phyloP scores from a whole-genome alignment of 2,113 vertebrate genomes.

The Scophthalmus maximus region DNA sequence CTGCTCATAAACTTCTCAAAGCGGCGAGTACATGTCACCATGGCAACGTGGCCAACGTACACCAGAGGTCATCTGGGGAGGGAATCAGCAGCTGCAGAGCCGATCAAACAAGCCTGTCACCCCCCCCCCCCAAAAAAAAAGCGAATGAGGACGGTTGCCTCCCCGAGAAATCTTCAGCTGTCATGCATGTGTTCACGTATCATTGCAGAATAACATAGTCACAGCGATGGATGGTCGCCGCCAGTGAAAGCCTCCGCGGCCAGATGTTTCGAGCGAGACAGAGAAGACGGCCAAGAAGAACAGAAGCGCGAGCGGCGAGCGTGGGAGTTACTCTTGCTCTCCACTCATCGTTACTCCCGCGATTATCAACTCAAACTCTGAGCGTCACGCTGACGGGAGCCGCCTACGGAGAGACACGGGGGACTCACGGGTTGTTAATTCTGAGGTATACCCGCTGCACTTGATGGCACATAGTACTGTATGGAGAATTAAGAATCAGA shows the following conservation, averaged over 20 bases:
- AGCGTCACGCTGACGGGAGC: too few relatives aligned
- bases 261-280: slow-evolving; percentile 57
- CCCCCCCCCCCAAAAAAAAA: too few relatives aligned
- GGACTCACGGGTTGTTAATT: neutral
- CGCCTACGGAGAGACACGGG: too few relatives aligned
- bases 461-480: neutral
- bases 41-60: slow-evolving; percentile 6
- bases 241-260: slow-evolving; percentile 37
- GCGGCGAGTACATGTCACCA: slow-evolving; percentile 26
- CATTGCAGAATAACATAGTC: slow-evolving; percentile 30
- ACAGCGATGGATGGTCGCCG: slow-evolving; percentile 7
- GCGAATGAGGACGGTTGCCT: too few relatives aligned
- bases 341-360: too few relatives aligned
- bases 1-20: slow-evolving; percentile 3
- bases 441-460: slow-evolving; percentile 6
- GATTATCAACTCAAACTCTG: too few relatives aligned
- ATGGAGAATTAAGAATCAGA: neutral
- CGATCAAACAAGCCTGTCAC: too few relatives aligned
- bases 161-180: too few relatives aligned
- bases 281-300: slow-evolving; percentile 14
- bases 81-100: neutral
- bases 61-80: slow-evolving; percentile 17
- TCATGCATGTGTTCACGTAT: neutral
- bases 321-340: too few relatives aligned
- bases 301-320: neutral